Evolutionary conservation across 2,797 vertebrate genomes (phyloP).

Genomic region (Poecilia picta): DNA sequence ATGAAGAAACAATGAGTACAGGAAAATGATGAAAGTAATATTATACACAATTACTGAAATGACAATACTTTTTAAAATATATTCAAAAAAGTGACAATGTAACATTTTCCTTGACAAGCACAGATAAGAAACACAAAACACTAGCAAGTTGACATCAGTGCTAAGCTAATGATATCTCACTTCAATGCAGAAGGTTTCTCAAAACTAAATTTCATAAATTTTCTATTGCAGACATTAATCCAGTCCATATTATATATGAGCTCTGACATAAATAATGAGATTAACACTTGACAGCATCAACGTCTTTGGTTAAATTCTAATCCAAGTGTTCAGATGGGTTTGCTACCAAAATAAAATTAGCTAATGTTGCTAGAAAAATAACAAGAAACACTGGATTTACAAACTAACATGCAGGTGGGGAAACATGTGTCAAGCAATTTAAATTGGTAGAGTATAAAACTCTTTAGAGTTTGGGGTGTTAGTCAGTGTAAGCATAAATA

Average conservation of each 20-base stretch:
- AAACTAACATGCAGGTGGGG: not conserved
- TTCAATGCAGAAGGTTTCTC: not conserved
- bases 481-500: not conserved
- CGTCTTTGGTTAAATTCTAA: not conserved
- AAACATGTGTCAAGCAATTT: not conserved
- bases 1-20: not conserved
- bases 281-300: not conserved
- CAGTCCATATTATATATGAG: not conserved
- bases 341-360: not conserved
- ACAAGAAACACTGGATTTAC: not conserved
- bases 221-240: not conserved
- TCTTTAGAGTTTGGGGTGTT: not conserved
- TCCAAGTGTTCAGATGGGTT: not conserved
- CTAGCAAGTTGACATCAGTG: not conserved
- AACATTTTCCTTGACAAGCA: not conserved
- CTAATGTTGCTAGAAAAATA: not conserved
- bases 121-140: not conserved
- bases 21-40: not conserved
- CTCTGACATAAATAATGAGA: not conserved
- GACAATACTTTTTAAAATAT: not conserved
- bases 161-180: not conserved
- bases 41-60: not conserved
- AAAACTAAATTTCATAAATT: not conserved
- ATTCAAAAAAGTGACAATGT: not conserved
- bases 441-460: not conserved